A percentile compares a stretch with the other conserved stretches of the same genome.
Conservation (phyloP, 2,888 invertebrate species). For the Epistrophe grossulariae region DNA sequence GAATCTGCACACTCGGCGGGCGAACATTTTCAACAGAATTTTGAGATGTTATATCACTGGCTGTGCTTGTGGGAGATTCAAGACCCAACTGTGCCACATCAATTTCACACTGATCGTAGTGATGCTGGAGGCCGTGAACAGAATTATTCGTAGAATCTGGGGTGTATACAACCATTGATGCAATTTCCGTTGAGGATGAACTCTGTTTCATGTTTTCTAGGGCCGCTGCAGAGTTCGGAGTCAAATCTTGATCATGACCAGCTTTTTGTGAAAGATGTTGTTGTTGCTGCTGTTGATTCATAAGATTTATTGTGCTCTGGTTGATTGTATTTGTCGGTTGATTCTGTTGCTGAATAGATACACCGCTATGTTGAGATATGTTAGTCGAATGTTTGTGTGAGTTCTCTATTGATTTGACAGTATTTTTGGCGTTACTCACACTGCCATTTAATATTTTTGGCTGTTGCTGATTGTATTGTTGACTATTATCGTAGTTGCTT, state of each 20-base stretch:
- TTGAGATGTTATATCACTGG: slow-evolving; percentile 92
- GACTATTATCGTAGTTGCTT: slow-evolving; percentile 53
- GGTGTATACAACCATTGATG: slow-evolving; percentile 94
- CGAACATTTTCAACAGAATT: slow-evolving; percentile 87
- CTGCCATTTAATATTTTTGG: slow-evolving; percentile 74
- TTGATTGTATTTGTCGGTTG: slow-evolving; percentile 45
- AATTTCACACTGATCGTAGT: slow-evolving; percentile 91
- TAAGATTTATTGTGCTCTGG: slow-evolving; percentile 73
- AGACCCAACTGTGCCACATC: slow-evolving; percentile 93
- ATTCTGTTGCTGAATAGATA: slow-evolving; percentile 69
- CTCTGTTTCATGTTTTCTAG: slow-evolving; percentile 68
- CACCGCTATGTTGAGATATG: slow-evolving; percentile 62
- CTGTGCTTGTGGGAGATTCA: slow-evolving; percentile 95
- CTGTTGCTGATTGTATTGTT: slow-evolving; percentile 72
- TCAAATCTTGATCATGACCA: slow-evolving; percentile 78
- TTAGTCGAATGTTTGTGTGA: slow-evolving; percentile 70
- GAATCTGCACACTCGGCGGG: slow-evolving; percentile 86
- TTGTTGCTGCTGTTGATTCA: slow-evolving; percentile 73
- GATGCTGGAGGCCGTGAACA: slow-evolving; percentile 89
- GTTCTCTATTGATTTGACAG: slow-evolving; percentile 64
- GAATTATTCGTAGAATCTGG: slow-evolving; percentile 93
- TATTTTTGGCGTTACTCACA: slow-evolving; percentile 62
- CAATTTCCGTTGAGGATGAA: slow-evolving; percentile 85
- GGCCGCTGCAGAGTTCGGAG: slow-evolving; percentile 51
- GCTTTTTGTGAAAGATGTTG: slow-evolving; percentile 76